phyloP scores from a whole-genome alignment of 2,797 vertebrate genomes.

The Syngnathus rostellatus region DNA sequence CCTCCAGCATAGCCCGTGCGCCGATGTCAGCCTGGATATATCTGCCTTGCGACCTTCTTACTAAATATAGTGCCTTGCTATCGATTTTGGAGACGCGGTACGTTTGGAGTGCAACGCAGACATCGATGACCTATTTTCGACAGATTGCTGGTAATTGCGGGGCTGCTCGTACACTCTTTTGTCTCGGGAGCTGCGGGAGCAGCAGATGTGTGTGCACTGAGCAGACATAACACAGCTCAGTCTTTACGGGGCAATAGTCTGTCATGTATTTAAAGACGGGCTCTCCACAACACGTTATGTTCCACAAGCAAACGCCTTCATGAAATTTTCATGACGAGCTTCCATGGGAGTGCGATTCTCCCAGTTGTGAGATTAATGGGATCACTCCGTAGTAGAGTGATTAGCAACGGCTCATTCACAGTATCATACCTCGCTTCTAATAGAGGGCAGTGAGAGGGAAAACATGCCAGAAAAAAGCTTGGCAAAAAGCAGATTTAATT shows the following conservation, averaged over 20 bases:
- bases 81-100: conserved; percentile 63
- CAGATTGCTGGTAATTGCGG: conserved; percentile 55
- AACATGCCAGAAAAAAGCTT: conserved; percentile 49
- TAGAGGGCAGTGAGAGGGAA: conserved; percentile 44
- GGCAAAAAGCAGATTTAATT: conserved; percentile 53
- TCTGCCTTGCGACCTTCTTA: conserved; percentile 70
- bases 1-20: conserved; percentile 25
- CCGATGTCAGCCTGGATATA: conserved; percentile 53
- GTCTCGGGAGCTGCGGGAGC: conserved; percentile 28
- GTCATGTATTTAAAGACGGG: conserved; percentile 28
- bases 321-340: conserved; percentile 10
- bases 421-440: conserved; percentile 46
- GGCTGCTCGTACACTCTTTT: conserved; percentile 28
- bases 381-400: conserved; percentile 26
- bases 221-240: conserved; percentile 24
- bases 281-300: conserved; percentile 19
- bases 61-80: conserved; percentile 66
- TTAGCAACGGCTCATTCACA: conserved; percentile 40
- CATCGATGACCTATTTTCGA: conserved; percentile 70
- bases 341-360: conserved; percentile 15
- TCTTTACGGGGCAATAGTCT: conserved; percentile 11
- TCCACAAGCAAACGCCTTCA: conserved; percentile 17
- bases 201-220: conserved; percentile 25
- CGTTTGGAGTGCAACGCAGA: conserved; percentile 61
- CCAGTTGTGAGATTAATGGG: conserved; percentile 20